Evolutionary conservation across 92 coral and sea anemone species (phyloP), one percentile per base, ranked within the genome.

Genomic region (Phenganax stokvisi): DNA sequence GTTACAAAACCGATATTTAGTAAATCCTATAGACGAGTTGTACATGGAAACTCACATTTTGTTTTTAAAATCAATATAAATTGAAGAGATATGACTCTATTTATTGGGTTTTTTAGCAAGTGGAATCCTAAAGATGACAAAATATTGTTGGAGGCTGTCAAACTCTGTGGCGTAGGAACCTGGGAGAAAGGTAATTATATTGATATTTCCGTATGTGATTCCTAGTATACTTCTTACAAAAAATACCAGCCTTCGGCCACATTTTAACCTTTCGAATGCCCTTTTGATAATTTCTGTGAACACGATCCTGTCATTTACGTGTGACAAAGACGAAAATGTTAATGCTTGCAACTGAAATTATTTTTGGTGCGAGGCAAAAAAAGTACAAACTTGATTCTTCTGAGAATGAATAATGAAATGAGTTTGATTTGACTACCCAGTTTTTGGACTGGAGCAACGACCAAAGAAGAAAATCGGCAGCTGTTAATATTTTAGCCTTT

Each of bases 91-190:
- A 56, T 62, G 29, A 51, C 17, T 71, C 10, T 56, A 44, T 4
- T n/a, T 27, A 13, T 51, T 83, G 61, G 9, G 28, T 55, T 10
- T 83, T 85, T 62, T 51, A 91, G 92, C 61, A 91, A 91, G 80
- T 91, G 93, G 93, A 87, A 87, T 1, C 84, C 90, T 0, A 90
- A 89, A 75, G 97, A 91, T 75, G 97, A 87, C 72, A 55, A 89
- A 37, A 90, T 84, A 76, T 89, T 91, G 52, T 72, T 86, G 29
- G 89, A 89, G 68, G 84, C 89, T 10, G 97, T 91, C 30, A 88
- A 83, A 65, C 68, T 85, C 25, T 89, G 88, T 84, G 97, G 97
- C 13, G 79, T 83, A 12, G 89, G 93, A 30, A 86, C 88, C 69
- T 91, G 97, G 97, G 89, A 83, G 61, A 77, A 88, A 87, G 92